Conservation (phyloP, 2,113 vertebrate species). For the Ctenomys sociabilis region DNA sequence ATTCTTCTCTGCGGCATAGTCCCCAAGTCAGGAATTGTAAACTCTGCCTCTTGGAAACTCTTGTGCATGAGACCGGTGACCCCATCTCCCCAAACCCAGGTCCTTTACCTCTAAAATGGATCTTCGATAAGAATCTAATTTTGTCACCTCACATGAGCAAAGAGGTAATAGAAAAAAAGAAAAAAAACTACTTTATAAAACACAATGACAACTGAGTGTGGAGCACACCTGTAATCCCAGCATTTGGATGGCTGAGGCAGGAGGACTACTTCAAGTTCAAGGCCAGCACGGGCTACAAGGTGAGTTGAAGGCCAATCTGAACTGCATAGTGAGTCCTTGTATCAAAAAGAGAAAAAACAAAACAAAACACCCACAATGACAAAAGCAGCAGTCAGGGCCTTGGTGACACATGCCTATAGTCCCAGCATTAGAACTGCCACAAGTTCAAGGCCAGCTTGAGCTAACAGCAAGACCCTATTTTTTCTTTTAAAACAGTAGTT, state of each 20-base stretch:
- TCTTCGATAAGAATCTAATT: not conserved
- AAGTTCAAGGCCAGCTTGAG: not conserved
- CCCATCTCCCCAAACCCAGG: not conserved
- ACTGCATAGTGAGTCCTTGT: no score
- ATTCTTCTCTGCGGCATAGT: not conserved
- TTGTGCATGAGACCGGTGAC: not conserved
- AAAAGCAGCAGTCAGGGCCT: not conserved
- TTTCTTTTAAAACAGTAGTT: not conserved
- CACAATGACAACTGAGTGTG: not conserved
- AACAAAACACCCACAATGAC: not conserved
- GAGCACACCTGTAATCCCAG: no score
- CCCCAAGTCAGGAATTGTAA: not conserved
- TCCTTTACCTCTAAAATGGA: constrained; percentile 36
- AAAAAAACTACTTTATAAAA: not conserved
- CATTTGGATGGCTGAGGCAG: no score
- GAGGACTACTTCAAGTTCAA: no score
- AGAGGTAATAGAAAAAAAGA: not conserved
- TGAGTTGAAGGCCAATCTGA: no score
- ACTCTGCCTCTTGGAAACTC: not conserved
- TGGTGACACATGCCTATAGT: not conserved
- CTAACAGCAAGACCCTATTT: not conserved
- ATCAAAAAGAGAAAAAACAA: not conserved
- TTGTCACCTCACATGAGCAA: constrained; percentile 19
- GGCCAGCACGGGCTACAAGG: no score
- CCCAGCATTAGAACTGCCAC: not conserved